Conservation (phyloP, 1,140 invertebrate genomes). For the Solenopsis invicta region DNA sequence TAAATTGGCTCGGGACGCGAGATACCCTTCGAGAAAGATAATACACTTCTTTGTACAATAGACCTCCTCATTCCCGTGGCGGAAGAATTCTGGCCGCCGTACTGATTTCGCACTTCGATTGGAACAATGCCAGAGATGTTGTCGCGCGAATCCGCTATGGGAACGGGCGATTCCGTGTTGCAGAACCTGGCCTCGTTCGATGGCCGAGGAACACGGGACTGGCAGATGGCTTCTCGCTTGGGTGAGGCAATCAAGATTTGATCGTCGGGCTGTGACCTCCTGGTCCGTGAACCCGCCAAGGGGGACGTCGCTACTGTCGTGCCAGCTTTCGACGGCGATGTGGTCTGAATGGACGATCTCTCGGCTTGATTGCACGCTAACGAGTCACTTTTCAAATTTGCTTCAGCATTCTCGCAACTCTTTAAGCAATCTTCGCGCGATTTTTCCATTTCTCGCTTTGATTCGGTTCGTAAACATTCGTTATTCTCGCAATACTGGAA, state of each 20-base stretch:
- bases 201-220: constrained; percentile 63
- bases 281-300: constrained; percentile 2
- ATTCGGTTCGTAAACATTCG: not conserved
- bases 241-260: constrained; percentile 85
- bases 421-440: constrained; percentile 1
- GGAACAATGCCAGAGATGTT: constrained; percentile 46
- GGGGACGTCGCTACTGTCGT: not conserved
- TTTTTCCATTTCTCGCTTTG: constrained; percentile 18
- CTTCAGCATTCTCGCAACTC: constrained; percentile 2
- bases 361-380: not conserved
- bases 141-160: constrained; percentile 77
- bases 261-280: constrained; percentile 81
- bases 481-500: constrained; percentile 1
- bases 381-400: constrained; percentile 13
- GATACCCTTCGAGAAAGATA: constrained; percentile 50
- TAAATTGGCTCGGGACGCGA: constrained; percentile 76
- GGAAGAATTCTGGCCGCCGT: not conserved
- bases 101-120: constrained; percentile 40
- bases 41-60: not conserved
- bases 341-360: not conserved
- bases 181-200: constrained; percentile 66
- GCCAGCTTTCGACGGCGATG: constrained; percentile 27
- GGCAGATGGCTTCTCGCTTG: constrained; percentile 80
- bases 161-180: constrained; percentile 77
- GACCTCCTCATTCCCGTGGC: not conserved